Base-by-base conservation (phyloP, 2,113 vertebrate species). In the Paraplagusia blochii region DNA sequence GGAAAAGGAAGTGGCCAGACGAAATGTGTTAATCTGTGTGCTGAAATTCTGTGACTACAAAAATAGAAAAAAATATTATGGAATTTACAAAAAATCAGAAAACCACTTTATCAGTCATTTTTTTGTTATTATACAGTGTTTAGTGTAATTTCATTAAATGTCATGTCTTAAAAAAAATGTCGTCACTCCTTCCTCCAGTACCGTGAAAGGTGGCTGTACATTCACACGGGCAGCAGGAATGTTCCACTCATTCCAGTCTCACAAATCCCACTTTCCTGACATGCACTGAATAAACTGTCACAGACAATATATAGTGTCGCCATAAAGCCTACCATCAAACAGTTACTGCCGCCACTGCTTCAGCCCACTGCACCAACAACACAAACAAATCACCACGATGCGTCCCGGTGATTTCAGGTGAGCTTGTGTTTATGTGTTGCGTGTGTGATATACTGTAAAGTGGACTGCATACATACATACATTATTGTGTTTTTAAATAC, bases 281-380 rank as follows among this genome's bases (percentile, higher is more conserved):
- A 85, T 64, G 75, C 74, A 77, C 82, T 86, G 82, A 87, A 84
- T 87, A 88, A 87, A 86, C 82, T 86, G 85, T 87, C 87, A 87
- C 69, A 16, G 67, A 44, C 66, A n/a, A 86, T 86, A 87, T 86
- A 87, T 86, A 88, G 72, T 80, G 84, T 86, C 76, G 81, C 82
- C 81, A 87, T 88, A 86, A 88, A 88, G 87, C 75, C 82, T 72
- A 78, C 82, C 70, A 88, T 87, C 84, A 84, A 86, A 85, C 85
- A 80, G 84, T 85, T 86, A 87, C 85, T 86, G 79, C 85, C 84
- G 63, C 69, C 82, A 81, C 71, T 65, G 80, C 71, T 66, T 79
- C 85, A 80, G 79, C 85, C 85, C 82, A 74, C 82, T 82, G 87
- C 85, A 75, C 84, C 84, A 81, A 80, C 80, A 82, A 80, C 85